phyloP scores from a whole-genome alignment of 2,113 vertebrate genomes.

The Penelope pileata region DNA sequence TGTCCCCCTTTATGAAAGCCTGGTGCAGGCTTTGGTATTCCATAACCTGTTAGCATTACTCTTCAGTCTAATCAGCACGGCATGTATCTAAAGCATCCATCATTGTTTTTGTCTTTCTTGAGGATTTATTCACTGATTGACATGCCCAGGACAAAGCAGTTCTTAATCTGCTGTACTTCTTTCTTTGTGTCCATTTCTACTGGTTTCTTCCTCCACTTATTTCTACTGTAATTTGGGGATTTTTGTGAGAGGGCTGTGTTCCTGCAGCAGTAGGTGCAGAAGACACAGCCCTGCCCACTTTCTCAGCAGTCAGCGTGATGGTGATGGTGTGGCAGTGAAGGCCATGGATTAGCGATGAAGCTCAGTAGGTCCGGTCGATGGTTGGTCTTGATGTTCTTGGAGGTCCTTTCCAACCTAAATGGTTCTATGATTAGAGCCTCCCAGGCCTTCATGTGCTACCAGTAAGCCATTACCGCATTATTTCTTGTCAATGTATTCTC shows the following conservation, averaged over 20 bases:
- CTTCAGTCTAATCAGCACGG: background rate
- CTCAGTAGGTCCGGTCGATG: background rate
- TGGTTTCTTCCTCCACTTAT: background rate
- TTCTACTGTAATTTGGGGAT: background rate
- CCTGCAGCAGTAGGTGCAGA: background rate
- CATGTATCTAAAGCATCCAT: background rate
- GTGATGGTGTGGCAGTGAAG: background rate
- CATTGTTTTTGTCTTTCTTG: background rate
- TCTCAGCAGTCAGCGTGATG: background rate
- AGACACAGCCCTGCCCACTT: background rate
- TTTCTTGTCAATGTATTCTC: background rate
- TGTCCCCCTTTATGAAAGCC: background rate
- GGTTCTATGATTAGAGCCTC: background rate
- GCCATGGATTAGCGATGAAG: background rate
- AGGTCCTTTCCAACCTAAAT: background rate
- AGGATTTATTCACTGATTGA: background rate
- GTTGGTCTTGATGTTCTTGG: background rate
- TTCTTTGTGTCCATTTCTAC: background rate
- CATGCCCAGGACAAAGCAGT: rapidly evolving
- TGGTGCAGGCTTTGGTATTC: background rate
- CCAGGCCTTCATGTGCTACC: background rate
- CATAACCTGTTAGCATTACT: background rate
- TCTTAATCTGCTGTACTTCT: background rate
- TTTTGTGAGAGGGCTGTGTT: background rate
- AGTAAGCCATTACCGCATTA: background rate